Conservation (phyloP, 2,888 invertebrate genomes). For the Cheiracanthium punctorium region DNA sequence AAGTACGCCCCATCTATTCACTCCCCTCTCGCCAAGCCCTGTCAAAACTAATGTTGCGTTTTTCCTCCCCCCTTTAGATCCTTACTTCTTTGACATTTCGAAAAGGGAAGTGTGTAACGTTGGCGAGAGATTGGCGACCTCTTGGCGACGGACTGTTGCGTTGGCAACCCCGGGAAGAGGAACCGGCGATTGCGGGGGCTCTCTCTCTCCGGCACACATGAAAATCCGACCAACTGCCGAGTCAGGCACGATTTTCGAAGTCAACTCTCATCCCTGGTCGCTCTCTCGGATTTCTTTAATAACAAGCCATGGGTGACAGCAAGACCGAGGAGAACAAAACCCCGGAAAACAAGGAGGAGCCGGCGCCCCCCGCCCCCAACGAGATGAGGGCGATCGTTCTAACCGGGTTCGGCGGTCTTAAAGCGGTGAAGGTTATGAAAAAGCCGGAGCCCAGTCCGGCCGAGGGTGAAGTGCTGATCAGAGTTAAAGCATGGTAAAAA, state of each 20-base stretch:
- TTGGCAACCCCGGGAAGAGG: background rate
- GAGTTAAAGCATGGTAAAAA: conserved; percentile 88
- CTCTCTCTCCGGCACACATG: too few relatives aligned
- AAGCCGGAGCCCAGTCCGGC: conserved; percentile 83
- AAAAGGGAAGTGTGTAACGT: too few relatives aligned
- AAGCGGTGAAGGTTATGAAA: conserved; percentile 88
- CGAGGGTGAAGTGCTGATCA: conserved; percentile 83
- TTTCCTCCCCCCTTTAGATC: background rate
- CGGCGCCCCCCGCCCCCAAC: conserved; percentile 76
- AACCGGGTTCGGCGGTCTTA: conserved; percentile 89
- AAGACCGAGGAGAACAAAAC: conserved; percentile 55
- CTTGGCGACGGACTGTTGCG: background rate
- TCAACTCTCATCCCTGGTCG: too few relatives aligned
- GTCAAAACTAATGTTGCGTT: background rate
- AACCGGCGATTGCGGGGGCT: conserved; percentile 52
- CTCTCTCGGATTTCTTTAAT: too few relatives aligned
- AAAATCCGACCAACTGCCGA: conserved; percentile 41
- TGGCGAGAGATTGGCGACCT: conserved; percentile 9
- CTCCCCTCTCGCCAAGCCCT: background rate
- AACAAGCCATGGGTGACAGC: conserved; percentile 39
- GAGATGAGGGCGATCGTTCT: conserved; percentile 91
- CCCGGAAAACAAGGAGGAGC: conserved; percentile 45
- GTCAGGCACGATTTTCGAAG: background rate
- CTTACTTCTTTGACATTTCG: conserved; percentile 3
- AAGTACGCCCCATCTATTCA: background rate